These are phyloP conservation scores for Lasioglossum vierecki DNA, from an alignment of 2,888 invertebrate species.

Conservation along the genomic window DNA sequence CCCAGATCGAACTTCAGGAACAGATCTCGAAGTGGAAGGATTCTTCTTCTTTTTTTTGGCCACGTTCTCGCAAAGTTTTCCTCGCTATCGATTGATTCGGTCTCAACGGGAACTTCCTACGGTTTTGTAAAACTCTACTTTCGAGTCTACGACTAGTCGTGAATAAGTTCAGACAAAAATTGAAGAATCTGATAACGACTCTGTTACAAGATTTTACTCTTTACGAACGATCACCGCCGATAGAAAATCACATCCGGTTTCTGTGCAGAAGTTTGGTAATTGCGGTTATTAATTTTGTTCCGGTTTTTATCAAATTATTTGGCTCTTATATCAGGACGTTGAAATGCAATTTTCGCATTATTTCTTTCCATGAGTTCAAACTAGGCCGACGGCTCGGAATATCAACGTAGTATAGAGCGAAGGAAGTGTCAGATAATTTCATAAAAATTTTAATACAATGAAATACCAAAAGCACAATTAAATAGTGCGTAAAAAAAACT, in stretches of 20 bases:
- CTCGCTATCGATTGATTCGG: constrained; percentile 29
- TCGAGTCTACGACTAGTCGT: not conserved
- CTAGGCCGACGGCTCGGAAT: no score
- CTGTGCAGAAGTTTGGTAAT: not conserved
- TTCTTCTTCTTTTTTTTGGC: not conserved
- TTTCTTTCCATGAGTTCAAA: no score
- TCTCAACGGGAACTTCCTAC: constrained; percentile 26
- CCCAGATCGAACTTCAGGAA: constrained; percentile 6
- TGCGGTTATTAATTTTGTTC: not conserved
- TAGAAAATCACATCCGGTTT: not conserved
- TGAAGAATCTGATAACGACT: not conserved
- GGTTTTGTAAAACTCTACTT: constrained; percentile 24
- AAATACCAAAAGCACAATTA: no score
- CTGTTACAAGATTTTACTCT: not conserved
- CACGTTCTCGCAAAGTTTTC: constrained; percentile 21
- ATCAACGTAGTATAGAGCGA: no score
- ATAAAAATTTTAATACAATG: no score
- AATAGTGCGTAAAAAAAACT: no score
- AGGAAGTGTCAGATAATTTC: no score
- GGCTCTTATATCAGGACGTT: no score
- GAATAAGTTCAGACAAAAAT: constrained; percentile 16
- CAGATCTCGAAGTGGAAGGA: constrained; percentile 4
- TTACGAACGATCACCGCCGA: not conserved
- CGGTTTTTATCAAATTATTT: no score
- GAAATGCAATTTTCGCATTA: no score